These are phyloP conservation scores for Amphipoea oculea DNA, from an alignment of 2,888 invertebrate genomes.

Conservation along the genomic window DNA sequence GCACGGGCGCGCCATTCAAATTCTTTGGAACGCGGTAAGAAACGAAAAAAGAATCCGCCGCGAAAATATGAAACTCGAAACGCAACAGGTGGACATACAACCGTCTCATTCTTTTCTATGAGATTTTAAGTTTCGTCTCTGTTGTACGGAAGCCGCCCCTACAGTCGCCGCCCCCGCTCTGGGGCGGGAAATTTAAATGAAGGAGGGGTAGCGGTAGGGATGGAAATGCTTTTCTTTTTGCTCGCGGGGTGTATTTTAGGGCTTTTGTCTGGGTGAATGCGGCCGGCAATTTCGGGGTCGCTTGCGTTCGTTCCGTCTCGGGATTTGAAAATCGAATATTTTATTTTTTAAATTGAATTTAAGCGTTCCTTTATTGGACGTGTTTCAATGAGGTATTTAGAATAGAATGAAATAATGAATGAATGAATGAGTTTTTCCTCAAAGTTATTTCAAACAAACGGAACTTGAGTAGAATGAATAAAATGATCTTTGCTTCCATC, in stretches of 20 bases:
- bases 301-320: constrained; percentile 85
- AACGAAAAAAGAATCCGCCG: constrained; percentile 86
- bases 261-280: constrained; percentile 90
- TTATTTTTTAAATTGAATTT: constrained; percentile 66
- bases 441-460: constrained; percentile 38
- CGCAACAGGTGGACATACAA: constrained; percentile 89
- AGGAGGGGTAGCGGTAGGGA: constrained; percentile 88
- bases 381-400: constrained; percentile 57
- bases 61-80: constrained; percentile 87
- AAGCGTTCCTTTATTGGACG: constrained; percentile 54
- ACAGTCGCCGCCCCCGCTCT: constrained; percentile 87
- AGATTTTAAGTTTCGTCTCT: constrained; percentile 86
- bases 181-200: constrained; percentile 90
- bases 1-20: constrained; percentile 85
- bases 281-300: constrained; percentile 90
- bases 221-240: constrained; percentile 90
- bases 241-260: constrained; percentile 88
- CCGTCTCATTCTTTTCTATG: constrained; percentile 90
- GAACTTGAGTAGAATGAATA: constrained; percentile 19
- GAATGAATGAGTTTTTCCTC: constrained; percentile 36
- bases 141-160: constrained; percentile 89
- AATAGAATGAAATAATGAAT: constrained; percentile 48
- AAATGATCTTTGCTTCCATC: constrained; percentile 36
- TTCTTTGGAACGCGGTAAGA: constrained; percentile 84
- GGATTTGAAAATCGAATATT: constrained; percentile 84